Evolutionary conservation across 2,888 invertebrate species (phyloP).

Genomic region (Mimas tiliae): DNA sequence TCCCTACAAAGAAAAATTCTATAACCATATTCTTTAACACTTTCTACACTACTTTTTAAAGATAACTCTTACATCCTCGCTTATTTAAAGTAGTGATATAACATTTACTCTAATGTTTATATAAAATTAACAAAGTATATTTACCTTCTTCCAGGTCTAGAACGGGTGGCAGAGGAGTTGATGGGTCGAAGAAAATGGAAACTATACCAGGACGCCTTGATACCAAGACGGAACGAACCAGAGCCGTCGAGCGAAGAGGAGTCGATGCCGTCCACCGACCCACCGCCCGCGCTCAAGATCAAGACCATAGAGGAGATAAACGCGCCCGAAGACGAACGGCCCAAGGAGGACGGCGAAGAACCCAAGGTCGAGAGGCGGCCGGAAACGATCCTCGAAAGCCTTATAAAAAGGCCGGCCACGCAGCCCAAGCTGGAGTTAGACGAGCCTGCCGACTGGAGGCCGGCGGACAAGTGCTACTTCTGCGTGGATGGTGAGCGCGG

Average conservation of each 20-base stretch:
- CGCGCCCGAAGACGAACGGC: slow-evolving; percentile 67
- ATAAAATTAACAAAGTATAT: neutral
- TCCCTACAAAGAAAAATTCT: no score
- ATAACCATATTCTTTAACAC: no score
- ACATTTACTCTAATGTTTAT: neutral
- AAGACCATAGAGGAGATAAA: slow-evolving; percentile 83
- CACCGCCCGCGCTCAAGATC: slow-evolving; percentile 78
- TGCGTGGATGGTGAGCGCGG: slow-evolving; percentile 84
- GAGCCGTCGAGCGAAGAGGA: slow-evolving; percentile 77
- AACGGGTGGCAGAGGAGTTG: slow-evolving; percentile 98
- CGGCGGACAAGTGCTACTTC: slow-evolving; percentile 93
- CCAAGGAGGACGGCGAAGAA: slow-evolving; percentile 44
- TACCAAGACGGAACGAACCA: slow-evolving; percentile 74
- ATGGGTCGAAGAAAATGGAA: slow-evolving; percentile 98
- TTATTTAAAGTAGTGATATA: neutral
- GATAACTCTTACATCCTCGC: neutral
- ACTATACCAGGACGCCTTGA: slow-evolving; percentile 93
- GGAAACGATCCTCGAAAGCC: slow-evolving; percentile 82
- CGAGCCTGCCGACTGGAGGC: slow-evolving; percentile 90
- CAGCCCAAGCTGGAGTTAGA: slow-evolving; percentile 76
- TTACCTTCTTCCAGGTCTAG: slow-evolving; percentile 89
- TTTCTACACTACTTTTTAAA: no score
- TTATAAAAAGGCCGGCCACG: slow-evolving; percentile 79
- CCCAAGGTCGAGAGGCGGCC: slow-evolving; percentile 59
- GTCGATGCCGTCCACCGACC: slow-evolving; percentile 77